A percentile compares a stretch with the other conserved stretches of the same genome.
Conservation (phyloP, 92 coral and sea anemone genomes). For the Isaurus tuberculatus region DNA sequence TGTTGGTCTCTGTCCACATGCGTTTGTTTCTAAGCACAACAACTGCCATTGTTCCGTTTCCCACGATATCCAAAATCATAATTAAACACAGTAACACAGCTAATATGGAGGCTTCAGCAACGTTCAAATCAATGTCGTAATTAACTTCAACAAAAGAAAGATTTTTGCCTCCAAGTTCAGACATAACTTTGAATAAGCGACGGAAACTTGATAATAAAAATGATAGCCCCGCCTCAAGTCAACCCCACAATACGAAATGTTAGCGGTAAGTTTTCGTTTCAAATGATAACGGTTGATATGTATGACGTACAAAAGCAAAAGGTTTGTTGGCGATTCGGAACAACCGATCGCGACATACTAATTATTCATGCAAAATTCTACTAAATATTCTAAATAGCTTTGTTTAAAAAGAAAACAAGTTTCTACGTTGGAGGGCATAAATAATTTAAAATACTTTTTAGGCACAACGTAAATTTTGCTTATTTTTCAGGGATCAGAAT, state of each 20-base stretch:
- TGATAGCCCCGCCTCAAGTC: not conserved
- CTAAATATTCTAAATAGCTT: too few species aligned
- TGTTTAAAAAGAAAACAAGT: too few species aligned
- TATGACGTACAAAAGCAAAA: too few species aligned
- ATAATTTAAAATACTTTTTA: too few species aligned
- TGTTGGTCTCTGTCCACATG: slow-evolving; percentile 88
- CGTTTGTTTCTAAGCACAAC: slow-evolving; percentile 76
- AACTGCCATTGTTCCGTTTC: slow-evolving; percentile 68
- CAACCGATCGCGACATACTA: too few species aligned
- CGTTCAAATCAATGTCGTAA: slow-evolving; percentile 51
- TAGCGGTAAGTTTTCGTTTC: not conserved
- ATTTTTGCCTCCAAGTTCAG: not conserved
- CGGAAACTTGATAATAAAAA: not conserved
- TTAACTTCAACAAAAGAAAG: slow-evolving; percentile 5
- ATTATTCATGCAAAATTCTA: too few species aligned
- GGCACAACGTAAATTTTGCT: too few species aligned
- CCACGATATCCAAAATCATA: slow-evolving; percentile 62
- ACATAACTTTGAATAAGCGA: not conserved
- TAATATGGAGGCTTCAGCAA: slow-evolving; percentile 63
- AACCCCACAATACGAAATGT: not conserved
- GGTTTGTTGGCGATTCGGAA: too few species aligned
- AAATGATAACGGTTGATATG: not conserved
- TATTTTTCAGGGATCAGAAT: too few species aligned
- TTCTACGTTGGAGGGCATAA: too few species aligned
- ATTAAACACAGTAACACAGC: slow-evolving; percentile 65